Conservation (phyloP, 2,888 invertebrate species). For the Drosophila anceps region DNA sequence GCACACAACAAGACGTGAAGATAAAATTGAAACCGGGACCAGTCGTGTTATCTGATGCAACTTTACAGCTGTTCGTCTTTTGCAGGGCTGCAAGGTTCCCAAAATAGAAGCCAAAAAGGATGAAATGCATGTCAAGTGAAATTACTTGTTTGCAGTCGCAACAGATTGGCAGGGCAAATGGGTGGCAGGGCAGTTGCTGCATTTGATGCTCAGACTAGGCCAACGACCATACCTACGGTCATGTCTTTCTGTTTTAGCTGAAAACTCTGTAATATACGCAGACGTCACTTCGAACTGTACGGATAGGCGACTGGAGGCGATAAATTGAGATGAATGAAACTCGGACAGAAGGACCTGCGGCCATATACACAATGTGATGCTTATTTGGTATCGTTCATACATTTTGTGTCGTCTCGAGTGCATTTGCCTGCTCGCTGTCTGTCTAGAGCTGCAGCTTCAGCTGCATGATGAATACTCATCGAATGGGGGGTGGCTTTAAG, state of each 20-base stretch:
- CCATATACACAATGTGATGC: conserved; percentile 21
- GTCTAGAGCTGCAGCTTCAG: conserved; percentile 13
- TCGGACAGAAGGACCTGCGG: conserved; percentile 19
- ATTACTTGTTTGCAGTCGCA: conserved; percentile 68
- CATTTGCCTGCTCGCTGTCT: conserved; percentile 64
- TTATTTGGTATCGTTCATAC: background rate
- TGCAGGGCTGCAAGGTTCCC: conserved; percentile 21
- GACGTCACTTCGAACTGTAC: conserved; percentile 69
- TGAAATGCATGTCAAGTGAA: conserved; percentile 73
- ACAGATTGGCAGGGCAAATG: conserved; percentile 36
- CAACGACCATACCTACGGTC: conserved; percentile 24
- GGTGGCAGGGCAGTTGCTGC: conserved; percentile 7
- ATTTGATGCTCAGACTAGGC: background rate
- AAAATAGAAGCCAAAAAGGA: conserved; percentile 68
- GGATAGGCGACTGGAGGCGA: conserved; percentile 64
- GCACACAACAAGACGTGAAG: background rate
- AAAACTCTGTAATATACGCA: conserved; percentile 54
- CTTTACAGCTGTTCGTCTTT: conserved; percentile 62
- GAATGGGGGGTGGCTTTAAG: conserved; percentile 25
- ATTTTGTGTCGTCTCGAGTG: conserved; percentile 43
- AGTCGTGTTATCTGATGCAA: conserved; percentile 42
- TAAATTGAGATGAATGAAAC: conserved; percentile 76
- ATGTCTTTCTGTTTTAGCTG: conserved; percentile 15
- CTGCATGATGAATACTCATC: conserved; percentile 13
- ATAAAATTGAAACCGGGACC: conserved; percentile 34